Conservation (phyloP, 1,140 invertebrate species). For the Eciton burchellii region DNA sequence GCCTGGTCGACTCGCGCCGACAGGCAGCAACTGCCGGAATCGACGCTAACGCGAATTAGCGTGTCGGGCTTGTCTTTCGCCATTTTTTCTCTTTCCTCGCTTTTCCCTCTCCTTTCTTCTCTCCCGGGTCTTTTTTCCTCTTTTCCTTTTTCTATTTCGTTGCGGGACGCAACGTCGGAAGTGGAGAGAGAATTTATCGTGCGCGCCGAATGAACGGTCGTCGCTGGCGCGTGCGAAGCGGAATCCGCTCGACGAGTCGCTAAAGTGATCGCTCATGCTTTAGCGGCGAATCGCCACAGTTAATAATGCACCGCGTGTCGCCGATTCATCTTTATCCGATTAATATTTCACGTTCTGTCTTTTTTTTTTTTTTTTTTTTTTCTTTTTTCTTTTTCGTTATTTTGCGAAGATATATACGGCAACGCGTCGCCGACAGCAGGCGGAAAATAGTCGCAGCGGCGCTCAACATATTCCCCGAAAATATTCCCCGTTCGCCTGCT, state of each 20-base stretch:
- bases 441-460: neutral
- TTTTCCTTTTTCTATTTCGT: conserved; percentile 31
- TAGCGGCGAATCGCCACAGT: neutral
- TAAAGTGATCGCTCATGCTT: conserved; percentile 18
- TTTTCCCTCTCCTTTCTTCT: neutral
- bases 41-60: conserved; percentile 70
- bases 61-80: conserved; percentile 39
- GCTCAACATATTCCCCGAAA: neutral
- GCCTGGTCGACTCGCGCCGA: conserved; percentile 57
- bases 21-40: conserved; percentile 59
- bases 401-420: neutral
- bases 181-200: conserved; percentile 53
- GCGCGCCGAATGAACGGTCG: conserved; percentile 55
- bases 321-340: conserved; percentile 8
- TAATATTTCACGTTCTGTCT: neutral
- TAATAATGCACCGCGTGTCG: neutral
- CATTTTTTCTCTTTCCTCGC: neutral
- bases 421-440: neutral
- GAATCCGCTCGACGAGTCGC: conserved; percentile 7
- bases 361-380: neutral
- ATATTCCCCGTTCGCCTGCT: neutral
- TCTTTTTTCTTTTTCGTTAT: neutral
- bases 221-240: conserved; percentile 10
- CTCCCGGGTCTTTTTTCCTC: neutral
- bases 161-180: conserved; percentile 15